Percentiles rank a stretch among this genome's conserved stretches.
phyloP scores from a whole-genome alignment of 1,140 invertebrate species.

The Drosophila cardini region DNA sequence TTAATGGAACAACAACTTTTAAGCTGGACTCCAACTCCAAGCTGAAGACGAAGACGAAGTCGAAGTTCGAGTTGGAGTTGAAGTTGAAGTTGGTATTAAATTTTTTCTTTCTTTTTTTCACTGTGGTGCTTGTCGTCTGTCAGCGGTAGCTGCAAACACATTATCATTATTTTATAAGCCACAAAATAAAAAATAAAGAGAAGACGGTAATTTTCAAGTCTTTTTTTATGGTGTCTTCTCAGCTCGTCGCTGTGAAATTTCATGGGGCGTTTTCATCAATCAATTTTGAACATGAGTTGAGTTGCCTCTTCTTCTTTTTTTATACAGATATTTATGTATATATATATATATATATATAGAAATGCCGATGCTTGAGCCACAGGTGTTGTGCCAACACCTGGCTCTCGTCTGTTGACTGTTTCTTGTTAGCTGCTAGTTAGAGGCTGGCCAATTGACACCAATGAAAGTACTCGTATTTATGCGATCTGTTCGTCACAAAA shows the following conservation, averaged over 20 bases:
- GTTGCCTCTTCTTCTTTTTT: constrained; percentile 21
- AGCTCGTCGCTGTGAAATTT: constrained; percentile 24
- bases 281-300: constrained; percentile 62
- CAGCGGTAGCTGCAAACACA: constrained; percentile 67
- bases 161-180: constrained; percentile 75
- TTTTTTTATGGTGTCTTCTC: constrained; percentile 4
- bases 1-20: constrained; percentile 43
- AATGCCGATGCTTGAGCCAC: neutral
- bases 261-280: constrained; percentile 76
- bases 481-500: constrained; percentile 10
- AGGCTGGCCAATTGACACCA: constrained; percentile 67
- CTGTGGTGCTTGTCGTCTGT: constrained; percentile 16
- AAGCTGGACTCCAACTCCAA: neutral
- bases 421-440: neutral
- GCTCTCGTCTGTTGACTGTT: constrained; percentile 15
- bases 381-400: constrained; percentile 32
- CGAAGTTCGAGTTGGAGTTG: neutral
- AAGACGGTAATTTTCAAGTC: constrained; percentile 55
- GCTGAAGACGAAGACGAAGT: neutral
- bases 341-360: neutral
- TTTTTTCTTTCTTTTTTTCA: too few relatives aligned
- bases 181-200: constrained; percentile 47
- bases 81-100: constrained; percentile 10
- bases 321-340: constrained; percentile 54
- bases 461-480: constrained; percentile 45